phyloP scores from a whole-genome alignment of 2,113 vertebrate species.

The Mesocricetus auratus region DNA sequence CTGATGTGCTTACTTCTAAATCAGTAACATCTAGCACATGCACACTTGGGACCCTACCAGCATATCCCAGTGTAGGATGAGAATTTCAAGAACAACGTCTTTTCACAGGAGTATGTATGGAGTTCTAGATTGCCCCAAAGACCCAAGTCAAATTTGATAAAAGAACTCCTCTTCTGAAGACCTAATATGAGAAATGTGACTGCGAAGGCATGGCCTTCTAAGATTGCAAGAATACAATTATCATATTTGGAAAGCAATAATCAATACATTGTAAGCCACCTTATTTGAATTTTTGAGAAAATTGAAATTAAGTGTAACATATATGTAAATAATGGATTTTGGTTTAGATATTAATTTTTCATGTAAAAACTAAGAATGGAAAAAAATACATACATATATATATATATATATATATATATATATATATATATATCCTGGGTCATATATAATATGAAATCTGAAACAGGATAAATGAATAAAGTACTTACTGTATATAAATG shows the following conservation, averaged over 20 bases:
- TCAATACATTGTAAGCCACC: neutral
- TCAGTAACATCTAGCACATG: no score
- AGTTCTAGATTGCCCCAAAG: neutral
- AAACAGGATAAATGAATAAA: neutral
- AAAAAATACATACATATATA: no score
- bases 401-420: no score
- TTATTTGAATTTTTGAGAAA: neutral
- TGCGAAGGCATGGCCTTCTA: neutral
- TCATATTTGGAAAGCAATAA: neutral
- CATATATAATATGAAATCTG: neutral
- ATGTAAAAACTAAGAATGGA: neutral
- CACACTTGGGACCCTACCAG: no score
- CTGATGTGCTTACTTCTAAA: no score
- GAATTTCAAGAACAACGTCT: neutral
- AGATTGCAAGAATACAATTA: neutral
- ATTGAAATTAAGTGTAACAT: neutral
- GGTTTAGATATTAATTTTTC: neutral
- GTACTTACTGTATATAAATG: neutral
- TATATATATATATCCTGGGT: neutral
- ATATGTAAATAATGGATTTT: neutral
- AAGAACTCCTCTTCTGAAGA: neutral
- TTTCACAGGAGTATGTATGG: neutral
- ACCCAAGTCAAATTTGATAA: neutral
- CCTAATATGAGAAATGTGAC: neutral
- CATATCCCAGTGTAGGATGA: rapidly evolving